Evolutionary conservation across 2,113 vertebrate genomes (phyloP).

Genomic region (Numida meleagris): DNA sequence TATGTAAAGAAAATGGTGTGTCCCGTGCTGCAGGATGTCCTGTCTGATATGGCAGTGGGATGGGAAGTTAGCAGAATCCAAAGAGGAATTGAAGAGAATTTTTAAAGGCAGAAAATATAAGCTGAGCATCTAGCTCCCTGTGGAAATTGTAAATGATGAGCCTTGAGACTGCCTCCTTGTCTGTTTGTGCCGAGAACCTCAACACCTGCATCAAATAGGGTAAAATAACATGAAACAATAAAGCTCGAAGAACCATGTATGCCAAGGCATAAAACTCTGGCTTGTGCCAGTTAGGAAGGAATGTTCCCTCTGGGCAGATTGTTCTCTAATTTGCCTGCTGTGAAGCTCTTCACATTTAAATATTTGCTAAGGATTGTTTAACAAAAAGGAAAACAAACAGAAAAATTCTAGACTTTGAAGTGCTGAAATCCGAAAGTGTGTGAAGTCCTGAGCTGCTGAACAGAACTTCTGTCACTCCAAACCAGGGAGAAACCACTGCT

Average conservation of each 20-base stretch:
- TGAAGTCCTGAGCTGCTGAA: background rate
- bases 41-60: background rate
- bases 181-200: background rate
- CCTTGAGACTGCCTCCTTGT: background rate
- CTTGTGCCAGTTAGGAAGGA: background rate
- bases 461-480: accelerated
- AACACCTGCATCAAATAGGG: background rate
- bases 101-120: background rate
- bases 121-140: background rate
- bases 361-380: background rate
- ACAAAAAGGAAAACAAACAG: background rate
- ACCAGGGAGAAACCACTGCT: accelerated
- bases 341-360: background rate
- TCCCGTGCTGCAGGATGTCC: background rate
- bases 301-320: background rate
- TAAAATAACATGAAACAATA: background rate
- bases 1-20: background rate
- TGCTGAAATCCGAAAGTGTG: background rate
- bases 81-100: background rate
- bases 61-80: background rate
- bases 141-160: background rate
- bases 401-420: background rate
- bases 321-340: background rate
- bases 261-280: background rate
- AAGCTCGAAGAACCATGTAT: background rate